Evolutionary conservation across 2,797 vertebrate species (phyloP).

Genomic region (Micrastur ruficollis): DNA sequence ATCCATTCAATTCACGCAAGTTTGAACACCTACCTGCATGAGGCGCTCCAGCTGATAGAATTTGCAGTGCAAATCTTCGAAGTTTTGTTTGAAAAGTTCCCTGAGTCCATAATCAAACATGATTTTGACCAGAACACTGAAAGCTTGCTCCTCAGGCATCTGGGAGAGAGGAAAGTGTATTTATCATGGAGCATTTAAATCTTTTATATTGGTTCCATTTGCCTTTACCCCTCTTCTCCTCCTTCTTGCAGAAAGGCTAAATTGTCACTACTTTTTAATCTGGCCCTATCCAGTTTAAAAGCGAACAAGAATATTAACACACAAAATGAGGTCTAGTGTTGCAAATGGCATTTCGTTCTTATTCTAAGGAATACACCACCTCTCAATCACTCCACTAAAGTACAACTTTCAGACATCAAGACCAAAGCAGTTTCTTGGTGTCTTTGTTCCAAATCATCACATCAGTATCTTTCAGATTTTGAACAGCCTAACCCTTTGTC

Average conservation of each 20-base stretch:
- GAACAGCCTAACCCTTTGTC: neutral
- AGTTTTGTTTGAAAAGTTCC: slow-evolving; percentile 99
- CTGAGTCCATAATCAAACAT: slow-evolving; percentile 99
- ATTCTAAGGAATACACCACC: neutral
- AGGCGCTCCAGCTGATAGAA: slow-evolving; percentile 97
- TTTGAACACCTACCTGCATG: slow-evolving; percentile 86
- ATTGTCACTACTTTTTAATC: neutral
- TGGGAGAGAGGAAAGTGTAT: slow-evolving; percentile 57
- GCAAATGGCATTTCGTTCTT: neutral
- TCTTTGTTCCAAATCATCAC: neutral
- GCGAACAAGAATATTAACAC: neutral
- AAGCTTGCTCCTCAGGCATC: slow-evolving; percentile 99
- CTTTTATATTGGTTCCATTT: neutral
- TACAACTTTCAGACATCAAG: neutral
- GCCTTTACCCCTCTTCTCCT: neutral
- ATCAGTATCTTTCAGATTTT: neutral
- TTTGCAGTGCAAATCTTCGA: slow-evolving; percentile 99
- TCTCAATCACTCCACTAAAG: neutral
- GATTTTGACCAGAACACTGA: slow-evolving; percentile 99
- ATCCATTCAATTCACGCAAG: fast-evolving
- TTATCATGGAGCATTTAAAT: neutral
- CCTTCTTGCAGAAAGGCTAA: neutral
- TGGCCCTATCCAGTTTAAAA: neutral
- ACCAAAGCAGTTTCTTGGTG: neutral
- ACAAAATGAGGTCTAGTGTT: neutral